phyloP scores from a whole-genome alignment of 2,797 vertebrate species.

The Chelidonichthys spinosus region DNA sequence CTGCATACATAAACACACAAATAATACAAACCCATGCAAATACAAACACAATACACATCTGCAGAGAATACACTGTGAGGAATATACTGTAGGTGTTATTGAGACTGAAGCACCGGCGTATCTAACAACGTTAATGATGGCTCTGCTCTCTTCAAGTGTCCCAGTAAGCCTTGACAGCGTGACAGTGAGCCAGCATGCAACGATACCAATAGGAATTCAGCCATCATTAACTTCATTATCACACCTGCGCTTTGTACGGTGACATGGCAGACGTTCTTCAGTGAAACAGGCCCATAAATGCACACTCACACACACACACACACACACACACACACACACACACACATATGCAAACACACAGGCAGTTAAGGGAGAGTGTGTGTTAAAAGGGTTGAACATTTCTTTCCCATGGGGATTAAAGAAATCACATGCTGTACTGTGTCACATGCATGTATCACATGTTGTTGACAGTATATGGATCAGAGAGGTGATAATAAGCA shows the following conservation, averaged over 20 bases:
- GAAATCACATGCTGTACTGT: background rate
- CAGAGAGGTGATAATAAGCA: background rate
- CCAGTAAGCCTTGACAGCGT: background rate
- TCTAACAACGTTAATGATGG: background rate
- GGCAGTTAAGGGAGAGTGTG: background rate
- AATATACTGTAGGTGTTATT: background rate
- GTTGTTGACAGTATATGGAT: background rate
- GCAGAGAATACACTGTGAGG: background rate
- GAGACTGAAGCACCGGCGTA: background rate
- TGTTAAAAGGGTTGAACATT: background rate
- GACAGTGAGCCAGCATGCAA: background rate
- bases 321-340: background rate
- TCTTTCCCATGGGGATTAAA: background rate
- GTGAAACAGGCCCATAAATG: background rate
- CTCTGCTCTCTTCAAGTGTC: background rate
- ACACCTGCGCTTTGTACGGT: background rate
- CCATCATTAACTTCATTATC: background rate
- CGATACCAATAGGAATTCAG: background rate
- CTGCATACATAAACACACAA: background rate
- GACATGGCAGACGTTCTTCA: background rate
- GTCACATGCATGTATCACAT: constrained; percentile 18
- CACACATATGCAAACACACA: background rate
- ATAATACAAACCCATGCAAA: background rate
- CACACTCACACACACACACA: background rate
- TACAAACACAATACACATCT: background rate